Conservation (phyloP, 2,888 invertebrate genomes). For the Mimachlamys varia region DNA sequence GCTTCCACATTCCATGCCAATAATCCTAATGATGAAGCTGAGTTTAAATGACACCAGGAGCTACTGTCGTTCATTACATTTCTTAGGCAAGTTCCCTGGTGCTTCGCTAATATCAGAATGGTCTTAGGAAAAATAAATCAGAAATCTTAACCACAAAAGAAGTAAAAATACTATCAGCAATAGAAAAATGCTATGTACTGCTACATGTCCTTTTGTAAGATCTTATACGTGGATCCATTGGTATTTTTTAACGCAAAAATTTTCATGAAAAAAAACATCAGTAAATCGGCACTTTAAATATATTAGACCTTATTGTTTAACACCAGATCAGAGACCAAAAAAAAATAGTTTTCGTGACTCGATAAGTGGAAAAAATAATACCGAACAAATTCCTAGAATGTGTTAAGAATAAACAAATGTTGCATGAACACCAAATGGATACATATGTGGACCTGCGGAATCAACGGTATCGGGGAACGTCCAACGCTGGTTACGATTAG, state of each 20-base stretch:
- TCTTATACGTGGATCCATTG: background rate
- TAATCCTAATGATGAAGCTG: conserved; percentile 6
- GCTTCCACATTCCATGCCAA: conserved; percentile 16
- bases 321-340: background rate
- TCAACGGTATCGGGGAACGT: conserved; percentile 6
- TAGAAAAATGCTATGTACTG: background rate
- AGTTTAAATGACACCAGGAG: background rate
- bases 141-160: background rate
- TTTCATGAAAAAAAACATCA: background rate
- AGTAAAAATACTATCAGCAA: background rate
- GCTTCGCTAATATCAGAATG: background rate
- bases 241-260: background rate
- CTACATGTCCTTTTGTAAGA: background rate
- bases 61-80: background rate
- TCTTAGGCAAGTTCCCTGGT: background rate
- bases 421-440: background rate
- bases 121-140: background rate
- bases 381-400: background rate
- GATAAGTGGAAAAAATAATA: background rate
- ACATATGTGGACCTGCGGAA: background rate
- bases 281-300: background rate
- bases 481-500: conserved; percentile 3
- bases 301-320: background rate
- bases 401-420: background rate
- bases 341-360: background rate